phyloP scores from a whole-genome alignment of 2,797 vertebrate genomes.

The Nyctibius grandis region DNA sequence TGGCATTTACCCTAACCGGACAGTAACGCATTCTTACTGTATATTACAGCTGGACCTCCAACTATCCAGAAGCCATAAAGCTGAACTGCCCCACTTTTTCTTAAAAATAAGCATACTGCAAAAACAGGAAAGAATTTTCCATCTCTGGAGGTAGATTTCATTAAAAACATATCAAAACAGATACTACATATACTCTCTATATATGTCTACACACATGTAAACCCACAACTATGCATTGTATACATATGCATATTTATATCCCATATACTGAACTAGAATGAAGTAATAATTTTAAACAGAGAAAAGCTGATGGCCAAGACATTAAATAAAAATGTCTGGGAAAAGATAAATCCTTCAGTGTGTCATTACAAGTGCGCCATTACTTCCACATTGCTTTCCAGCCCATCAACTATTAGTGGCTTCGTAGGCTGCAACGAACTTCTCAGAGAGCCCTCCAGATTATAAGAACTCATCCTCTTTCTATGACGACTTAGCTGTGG shows the following conservation, averaged over 20 bases:
- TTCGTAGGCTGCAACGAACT: not conserved
- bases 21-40: not conserved
- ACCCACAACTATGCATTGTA: not conserved
- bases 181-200: not conserved
- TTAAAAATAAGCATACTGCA: not conserved
- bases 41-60: not conserved
- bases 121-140: not conserved
- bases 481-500: not conserved
- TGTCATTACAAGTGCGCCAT: not conserved
- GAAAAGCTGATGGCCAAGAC: not conserved
- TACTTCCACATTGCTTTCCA: not conserved
- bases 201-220: no score
- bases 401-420: not conserved
- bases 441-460: not conserved
- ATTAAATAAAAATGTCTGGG: not conserved
- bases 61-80: not conserved
- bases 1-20: not conserved
- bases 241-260: not conserved
- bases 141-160: not conserved
- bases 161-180: not conserved
- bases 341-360: not conserved
- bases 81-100: not conserved
- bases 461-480: not conserved
- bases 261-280: not conserved
- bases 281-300: not conserved